Conservation (phyloP, 2,113 vertebrate genomes). For the Hemichromis elongatus region DNA sequence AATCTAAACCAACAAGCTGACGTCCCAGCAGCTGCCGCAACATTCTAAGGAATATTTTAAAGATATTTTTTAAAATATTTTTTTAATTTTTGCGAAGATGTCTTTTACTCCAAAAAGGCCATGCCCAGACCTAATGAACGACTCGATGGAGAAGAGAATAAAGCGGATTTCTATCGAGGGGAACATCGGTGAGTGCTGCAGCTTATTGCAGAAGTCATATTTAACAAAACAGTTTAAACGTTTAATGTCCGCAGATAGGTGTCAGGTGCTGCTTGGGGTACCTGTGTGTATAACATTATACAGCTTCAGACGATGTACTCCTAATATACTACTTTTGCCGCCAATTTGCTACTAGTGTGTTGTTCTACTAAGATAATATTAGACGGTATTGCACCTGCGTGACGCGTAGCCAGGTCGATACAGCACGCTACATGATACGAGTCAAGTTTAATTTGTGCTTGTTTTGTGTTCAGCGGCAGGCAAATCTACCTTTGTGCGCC, state of each 20-base stretch:
- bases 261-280: neutral
- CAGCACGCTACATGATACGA: neutral
- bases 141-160: conserved; percentile 68
- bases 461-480: conserved; percentile 78
- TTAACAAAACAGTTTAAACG: neutral
- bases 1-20: conserved; percentile 6
- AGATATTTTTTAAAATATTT: neutral
- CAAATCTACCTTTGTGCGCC: conserved; percentile 88
- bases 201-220: neutral
- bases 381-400: neutral
- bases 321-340: neutral
- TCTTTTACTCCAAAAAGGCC: conserved; percentile 52
- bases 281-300: no score
- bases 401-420: neutral
- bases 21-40: neutral
- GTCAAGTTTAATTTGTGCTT: neutral
- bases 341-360: neutral
- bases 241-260: rapidly evolving
- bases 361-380: neutral
- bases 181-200: conserved; percentile 82
- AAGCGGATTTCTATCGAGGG: conserved; percentile 86
- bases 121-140: conserved; percentile 28
- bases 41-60: neutral
- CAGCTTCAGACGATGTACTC: neutral
- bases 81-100: conserved; percentile 29